Evolutionary conservation across 2,888 invertebrate species (phyloP), one percentile per base, ranked within the genome.

Genomic region (Stictocephala bisonia): DNA sequence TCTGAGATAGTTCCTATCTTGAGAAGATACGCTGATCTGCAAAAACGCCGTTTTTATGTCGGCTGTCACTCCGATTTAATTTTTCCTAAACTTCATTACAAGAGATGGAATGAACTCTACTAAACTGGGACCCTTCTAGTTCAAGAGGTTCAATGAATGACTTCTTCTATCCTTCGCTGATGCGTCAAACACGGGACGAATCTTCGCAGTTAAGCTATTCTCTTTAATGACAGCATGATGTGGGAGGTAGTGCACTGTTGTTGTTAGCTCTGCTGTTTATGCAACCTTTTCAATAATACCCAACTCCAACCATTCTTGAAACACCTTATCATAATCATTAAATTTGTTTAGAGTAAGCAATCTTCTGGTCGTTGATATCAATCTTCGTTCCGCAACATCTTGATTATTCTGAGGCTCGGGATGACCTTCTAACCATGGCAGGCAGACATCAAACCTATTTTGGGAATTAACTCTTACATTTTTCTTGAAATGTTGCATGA

Each of bases 141-240:
- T n/a, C n/a, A n/a, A n/a, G n/a, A n/a, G n/a, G 68, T 78, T 78
- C 13, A 79, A 68, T 27, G 76, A 75, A 13, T 48, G 40, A 1
- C 26, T 9, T 13, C 48, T 53, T 31, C 50, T 68, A 3, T 18
- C 53, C 29, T 71, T 50, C 0, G 72, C 69, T 3, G 75, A 76
- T 0, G 77, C 78, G 51, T 78, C 74, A 69, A 76, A 78, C 0
- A 77, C 77, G 20, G 76, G 77, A 3, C 77, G 66, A 0, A 76
- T 53, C 7, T 71, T 73, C 6, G 76, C 77, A 1, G 76, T 77
- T 0, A 22, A 11, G 26, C 71, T 74, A 13, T n/a, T 27, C 6
- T 53, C 66, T 18, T 77, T 76, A 0, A 77, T 3, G 15, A 77
- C 76, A 3, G 71, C 44, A 4, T 73, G 68, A 24, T 77, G 76